Evolutionary conservation across 2,113 vertebrate species (phyloP), one percentile per base, ranked within the genome.

Genomic region (Pogonocichla stellata): DNA sequence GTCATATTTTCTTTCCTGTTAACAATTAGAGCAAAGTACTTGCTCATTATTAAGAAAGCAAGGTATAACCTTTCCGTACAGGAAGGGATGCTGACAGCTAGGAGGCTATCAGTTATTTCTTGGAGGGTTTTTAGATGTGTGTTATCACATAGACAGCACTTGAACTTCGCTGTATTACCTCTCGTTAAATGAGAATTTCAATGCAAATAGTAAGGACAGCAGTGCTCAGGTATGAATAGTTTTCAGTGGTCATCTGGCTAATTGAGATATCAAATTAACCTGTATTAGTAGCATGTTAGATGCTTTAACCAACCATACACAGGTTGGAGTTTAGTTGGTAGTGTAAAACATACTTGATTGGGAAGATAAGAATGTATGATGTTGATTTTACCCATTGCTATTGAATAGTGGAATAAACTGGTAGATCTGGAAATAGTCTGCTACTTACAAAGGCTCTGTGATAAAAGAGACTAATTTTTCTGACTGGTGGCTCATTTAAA

Each of bases 301-400:
- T 67, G 12, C 43, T 86, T 80, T 77, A 73, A 19, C 58, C 36
- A 23, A 1, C 18, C 19, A 10, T 80, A 8, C 17, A 3, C 14
- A 10, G 47, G 15, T 40, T 85, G 57, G 28, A 57, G 33, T 81
- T 79, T 69, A 42, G 33, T 74, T 48, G 25, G 14, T 62, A 9
- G 14, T 16, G 8, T 57, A 13, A 80, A 57, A 60, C 6, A 4
- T 47, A 22, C 19, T 70, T 51, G 28, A 85, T 17, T 43, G 62
- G 34, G 22, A 56, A 43, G 58, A 23, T 42, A 42, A 53, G 23
- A 25, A 29, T 7, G 6, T 14, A 14, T 48, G 45, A 13, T 70
- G 40, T 50, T 79, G 71, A 10, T 80, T 75, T 80, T 14, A 6
- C 33, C 19, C 0, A 1, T 71, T 0, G 0, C 57, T 84, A 0